Base-by-base conservation (phyloP, 1,140 invertebrate species). In the Heliconius nattereri region DNA sequence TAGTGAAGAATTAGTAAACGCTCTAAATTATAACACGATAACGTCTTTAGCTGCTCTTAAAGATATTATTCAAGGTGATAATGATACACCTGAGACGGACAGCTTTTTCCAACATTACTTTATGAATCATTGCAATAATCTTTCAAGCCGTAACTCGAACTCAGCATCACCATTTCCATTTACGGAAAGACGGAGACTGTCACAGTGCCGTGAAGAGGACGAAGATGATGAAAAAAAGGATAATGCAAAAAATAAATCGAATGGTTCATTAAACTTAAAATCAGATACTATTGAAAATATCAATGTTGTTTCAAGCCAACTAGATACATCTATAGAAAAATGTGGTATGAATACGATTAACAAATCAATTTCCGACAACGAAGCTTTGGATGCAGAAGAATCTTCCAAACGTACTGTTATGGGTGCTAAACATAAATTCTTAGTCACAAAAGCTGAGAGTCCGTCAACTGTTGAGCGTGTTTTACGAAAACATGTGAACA, bases 181-280 rank as follows among this genome's bases (percentile, higher is more conserved):
- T 91, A 78, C 95, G 87, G 96, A 96, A 91, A 91, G 95, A 1
- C 95, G 97, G n/a, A 95, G 97, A 3, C 89, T 98, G 73, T 97
- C 97, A 8, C 97, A 98, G 90, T 98, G 97, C 87, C 95, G 96
- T 45, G 97, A 98, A 85, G 97, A 97, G 92, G 97, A 97, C 85
- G 97, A 98, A 89, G 96, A 97, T 49, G 96, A 96, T 76, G 97
- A 97, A 71, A 96, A 85, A 45, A 93, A 91, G 89, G 88, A 93
- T 83, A 75, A 73, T 60, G 79, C 84, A 52, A 80, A 84, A 54
- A 73, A 83, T 11, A 57, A 81, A n/a, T 83, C 85, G 6, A 73
- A 79, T 52, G 60, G 81, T 49, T 84, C 83, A 23, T 81, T 78
- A 37, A 76, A 83, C 7, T 70, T 78, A 11, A 78, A 80, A 40